These are phyloP conservation scores for Anoplius nigerrimus DNA, from an alignment of 2,888 invertebrate genomes.

Conservation along the genomic window DNA sequence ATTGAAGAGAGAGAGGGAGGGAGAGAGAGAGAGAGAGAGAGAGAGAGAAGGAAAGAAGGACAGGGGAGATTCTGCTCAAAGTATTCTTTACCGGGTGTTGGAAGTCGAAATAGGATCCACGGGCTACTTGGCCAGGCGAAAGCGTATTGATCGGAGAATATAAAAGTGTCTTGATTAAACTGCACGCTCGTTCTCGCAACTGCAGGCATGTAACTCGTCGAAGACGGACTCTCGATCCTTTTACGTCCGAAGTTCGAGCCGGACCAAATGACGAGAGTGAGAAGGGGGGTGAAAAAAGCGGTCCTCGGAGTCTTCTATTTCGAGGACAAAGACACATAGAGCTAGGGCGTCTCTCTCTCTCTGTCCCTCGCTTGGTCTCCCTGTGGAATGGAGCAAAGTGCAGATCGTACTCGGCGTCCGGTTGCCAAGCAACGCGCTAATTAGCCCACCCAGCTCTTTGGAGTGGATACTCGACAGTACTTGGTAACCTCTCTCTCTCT, in stretches of 20 bases:
- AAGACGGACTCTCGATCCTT: no score
- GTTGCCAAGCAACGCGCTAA: conserved; percentile 75
- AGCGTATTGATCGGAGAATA: conserved; percentile 8
- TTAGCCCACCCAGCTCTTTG: conserved; percentile 74
- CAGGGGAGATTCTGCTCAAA: conserved; percentile 19
- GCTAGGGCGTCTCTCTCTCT: neutral
- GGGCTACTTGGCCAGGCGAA: conserved; percentile 17
- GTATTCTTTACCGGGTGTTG: neutral
- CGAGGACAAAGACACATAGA: no score
- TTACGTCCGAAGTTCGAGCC: no score
- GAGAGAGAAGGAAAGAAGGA: conserved; percentile 24
- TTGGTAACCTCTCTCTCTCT: conserved; percentile 65
- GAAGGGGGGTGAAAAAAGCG: no score
- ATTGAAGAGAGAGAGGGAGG: conserved; percentile 36
- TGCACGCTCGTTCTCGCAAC: no score
- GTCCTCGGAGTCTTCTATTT: no score
- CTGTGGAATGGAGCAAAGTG: conserved; percentile 60
- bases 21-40: conserved; percentile 29
- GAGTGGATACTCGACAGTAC: conserved; percentile 74
- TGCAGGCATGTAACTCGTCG: no score
- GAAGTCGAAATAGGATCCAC: conserved; percentile 6
- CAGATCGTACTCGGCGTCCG: conserved; percentile 68
- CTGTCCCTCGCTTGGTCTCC: no score
- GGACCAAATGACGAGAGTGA: no score
- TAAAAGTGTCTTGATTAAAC: no score